Conservation (phyloP, 2,888 invertebrate genomes). For the Caenorhabditis sulstoni region DNA sequence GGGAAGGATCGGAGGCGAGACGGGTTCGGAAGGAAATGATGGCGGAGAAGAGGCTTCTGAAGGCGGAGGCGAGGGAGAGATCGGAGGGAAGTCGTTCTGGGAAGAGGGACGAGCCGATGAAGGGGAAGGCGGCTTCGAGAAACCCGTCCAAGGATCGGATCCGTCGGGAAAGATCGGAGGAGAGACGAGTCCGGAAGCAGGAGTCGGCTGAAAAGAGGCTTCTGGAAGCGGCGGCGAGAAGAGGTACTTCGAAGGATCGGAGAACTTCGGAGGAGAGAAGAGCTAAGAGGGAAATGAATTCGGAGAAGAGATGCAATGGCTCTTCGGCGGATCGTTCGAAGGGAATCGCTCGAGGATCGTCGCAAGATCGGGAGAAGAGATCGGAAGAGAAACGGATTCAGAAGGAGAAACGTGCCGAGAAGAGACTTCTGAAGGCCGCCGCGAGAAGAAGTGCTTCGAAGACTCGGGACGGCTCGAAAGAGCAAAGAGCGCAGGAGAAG, state of each 20-base stretch:
- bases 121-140: background rate
- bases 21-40: constrained; percentile 3
- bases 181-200: background rate
- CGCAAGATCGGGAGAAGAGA: background rate
- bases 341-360: background rate
- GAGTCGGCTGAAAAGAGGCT: background rate
- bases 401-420: background rate
- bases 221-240: background rate
- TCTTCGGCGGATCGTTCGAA: too few relatives aligned
- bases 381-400: background rate
- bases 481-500: too few relatives aligned
- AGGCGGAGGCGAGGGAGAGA: background rate
- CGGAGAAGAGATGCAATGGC: too few relatives aligned
- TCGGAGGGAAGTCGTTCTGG: background rate
- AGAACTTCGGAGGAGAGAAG: too few relatives aligned
- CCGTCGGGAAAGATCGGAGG: constrained; percentile 9
- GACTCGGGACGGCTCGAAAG: too few relatives aligned
- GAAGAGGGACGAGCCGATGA: background rate
- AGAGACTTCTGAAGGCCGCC: background rate
- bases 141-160: background rate
- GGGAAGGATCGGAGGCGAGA: constrained; percentile 1
- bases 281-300: too few relatives aligned
- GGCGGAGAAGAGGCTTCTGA: constrained; percentile 4
- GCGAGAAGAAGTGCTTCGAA: background rate
- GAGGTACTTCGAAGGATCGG: too few relatives aligned